Evolutionary conservation across 2,797 vertebrate genomes (phyloP).

Genomic region (Epinephelus coioides): DNA sequence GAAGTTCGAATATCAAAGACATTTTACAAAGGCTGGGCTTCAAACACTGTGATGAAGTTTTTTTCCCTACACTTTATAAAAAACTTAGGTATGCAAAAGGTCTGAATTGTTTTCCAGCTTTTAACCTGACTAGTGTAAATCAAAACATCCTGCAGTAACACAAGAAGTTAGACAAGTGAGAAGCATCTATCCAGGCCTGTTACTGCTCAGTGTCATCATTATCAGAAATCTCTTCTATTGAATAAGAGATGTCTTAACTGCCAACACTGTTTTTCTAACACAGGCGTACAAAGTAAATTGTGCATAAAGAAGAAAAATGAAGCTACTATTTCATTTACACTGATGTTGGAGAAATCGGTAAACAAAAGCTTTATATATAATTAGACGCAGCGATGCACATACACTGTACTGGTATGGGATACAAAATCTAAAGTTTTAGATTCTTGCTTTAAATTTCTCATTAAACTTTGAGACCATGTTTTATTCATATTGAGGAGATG

Average conservation of each 20-base stretch:
- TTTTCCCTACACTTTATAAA: constrained; percentile 75
- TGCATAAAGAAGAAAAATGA: constrained; percentile 40
- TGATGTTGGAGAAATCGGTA: constrained; percentile 34
- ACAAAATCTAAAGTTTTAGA: constrained; percentile 26
- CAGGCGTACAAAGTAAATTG: constrained; percentile 45
- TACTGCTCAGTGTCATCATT: constrained; percentile 70
- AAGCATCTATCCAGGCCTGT: constrained; percentile 68
- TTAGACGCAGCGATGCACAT: constrained; percentile 41
- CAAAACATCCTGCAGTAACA: constrained; percentile 80
- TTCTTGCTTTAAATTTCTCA: constrained; percentile 4
- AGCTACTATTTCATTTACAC: constrained; percentile 47
- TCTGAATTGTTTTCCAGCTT: constrained; percentile 83
- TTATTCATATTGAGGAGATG: background rate
- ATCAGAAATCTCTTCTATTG: constrained; percentile 66
- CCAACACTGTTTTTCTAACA: constrained; percentile 56
- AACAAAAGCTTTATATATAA: constrained; percentile 27
- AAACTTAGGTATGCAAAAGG: constrained; percentile 81
- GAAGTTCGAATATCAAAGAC: constrained; percentile 88
- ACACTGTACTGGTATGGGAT: background rate
- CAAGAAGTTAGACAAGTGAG: constrained; percentile 78
- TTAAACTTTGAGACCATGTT: constrained; percentile 23
- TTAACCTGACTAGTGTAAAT: constrained; percentile 86
- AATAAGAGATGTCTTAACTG: constrained; percentile 58
- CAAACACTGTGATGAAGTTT: constrained; percentile 86
- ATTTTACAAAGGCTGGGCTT: constrained; percentile 84